Percentiles rank a stretch among this genome's conserved stretches.
Evolutionary conservation across 2,113 vertebrate genomes (phyloP).

Genomic region (Thomomys bottae): DNA sequence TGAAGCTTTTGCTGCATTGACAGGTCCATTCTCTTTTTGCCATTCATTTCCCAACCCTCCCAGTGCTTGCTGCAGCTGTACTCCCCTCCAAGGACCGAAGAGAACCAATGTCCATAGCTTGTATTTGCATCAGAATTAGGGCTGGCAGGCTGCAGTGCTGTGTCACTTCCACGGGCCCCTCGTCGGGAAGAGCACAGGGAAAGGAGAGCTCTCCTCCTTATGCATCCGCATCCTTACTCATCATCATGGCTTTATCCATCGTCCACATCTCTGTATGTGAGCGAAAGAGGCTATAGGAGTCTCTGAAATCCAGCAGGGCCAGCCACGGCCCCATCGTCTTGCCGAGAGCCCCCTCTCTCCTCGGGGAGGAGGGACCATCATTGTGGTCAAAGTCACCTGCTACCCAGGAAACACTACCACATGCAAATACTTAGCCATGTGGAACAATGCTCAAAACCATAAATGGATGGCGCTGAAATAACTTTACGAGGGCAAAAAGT

Average conservation of each 20-base stretch:
- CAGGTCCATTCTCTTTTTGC: neutral
- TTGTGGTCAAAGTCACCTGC: neutral
- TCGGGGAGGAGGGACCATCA: neutral
- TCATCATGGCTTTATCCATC: neutral
- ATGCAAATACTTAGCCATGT: neutral
- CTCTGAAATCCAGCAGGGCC: neutral
- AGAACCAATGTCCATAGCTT: neutral
- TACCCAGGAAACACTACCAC: neutral
- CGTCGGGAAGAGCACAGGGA: neutral
- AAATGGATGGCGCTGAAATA: neutral
- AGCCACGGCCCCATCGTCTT: neutral
- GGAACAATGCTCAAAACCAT: neutral
- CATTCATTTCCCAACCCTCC: neutral
- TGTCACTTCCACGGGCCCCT: neutral
- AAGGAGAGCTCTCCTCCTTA: neutral
- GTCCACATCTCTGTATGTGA: neutral
- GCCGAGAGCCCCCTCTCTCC: neutral
- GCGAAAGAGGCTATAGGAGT: neutral
- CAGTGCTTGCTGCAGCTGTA: neutral
- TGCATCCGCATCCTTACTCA: neutral
- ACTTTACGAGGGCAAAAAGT: neutral
- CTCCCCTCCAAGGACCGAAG: neutral
- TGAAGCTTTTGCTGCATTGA: neutral
- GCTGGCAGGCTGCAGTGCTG: neutral
- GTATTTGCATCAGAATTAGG: neutral